Evolutionary conservation across 2,888 invertebrate genomes (phyloP), one percentile per base, ranked within the genome.

Genomic region (Elysia crispata): DNA sequence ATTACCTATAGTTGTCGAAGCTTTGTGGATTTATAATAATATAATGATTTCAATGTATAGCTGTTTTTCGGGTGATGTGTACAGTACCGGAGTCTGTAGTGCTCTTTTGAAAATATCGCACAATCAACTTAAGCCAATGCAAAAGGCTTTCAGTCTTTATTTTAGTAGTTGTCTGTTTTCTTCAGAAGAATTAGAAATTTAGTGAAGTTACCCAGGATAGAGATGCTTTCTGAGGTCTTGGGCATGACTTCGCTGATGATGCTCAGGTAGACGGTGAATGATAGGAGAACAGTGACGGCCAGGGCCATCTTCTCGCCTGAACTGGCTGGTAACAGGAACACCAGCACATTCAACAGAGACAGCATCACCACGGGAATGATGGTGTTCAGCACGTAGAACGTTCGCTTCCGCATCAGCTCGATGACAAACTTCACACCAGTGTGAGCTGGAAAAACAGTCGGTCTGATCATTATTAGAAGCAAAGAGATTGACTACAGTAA

Each of bases 181-280:
- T n/a, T n/a, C n/a, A n/a, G n/a, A n/a, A n/a, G n/a, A n/a, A n/a
- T n/a, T n/a, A n/a, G n/a, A n/a, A n/a, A n/a, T n/a, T 66, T 23
- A 18, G 66, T 30, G 6, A 0, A 80, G 83, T 76, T 41, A 87
- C 87, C 87, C 73, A 87, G 72, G 30, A 87, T 87, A 60, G 87
- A 87, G 5, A 87, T 85, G 60, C 87, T 87, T 79, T 86, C 86
- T 6, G 87, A 87, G 1, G 87, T 87, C 66, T 86, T 87, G 11
- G 87, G 87, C 87, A 87, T 87, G 70, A 87, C 85, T 66, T 87
- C 87, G 70, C 86, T 86, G 60, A 87, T 86, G 64, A 87, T 86
- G 81, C 86, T 86, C 78, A 87, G 84, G 79, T 86, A 87, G 33
- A 87, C 86, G 1, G 87, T 87, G 80, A 86, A 87, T 11, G 87